phyloP scores from a whole-genome alignment of 2,888 invertebrate species.

The Meiosimyza decipiens region DNA sequence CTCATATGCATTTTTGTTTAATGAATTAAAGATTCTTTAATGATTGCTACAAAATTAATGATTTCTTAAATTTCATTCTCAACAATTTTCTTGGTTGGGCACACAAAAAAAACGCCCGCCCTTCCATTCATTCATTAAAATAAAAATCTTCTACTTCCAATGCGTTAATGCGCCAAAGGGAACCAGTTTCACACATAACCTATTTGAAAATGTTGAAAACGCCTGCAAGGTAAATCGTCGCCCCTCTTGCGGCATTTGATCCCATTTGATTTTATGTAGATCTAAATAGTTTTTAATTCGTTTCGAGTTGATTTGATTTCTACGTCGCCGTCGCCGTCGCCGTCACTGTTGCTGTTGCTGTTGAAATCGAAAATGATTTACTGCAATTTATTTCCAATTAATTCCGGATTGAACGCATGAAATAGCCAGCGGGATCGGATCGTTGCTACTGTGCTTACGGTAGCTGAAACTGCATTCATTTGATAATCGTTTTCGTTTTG shows the following conservation, averaged over 20 bases:
- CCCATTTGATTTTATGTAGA: conserved; percentile 2
- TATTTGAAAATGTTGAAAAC: conserved; percentile 6
- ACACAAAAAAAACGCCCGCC: neutral
- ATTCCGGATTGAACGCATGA: conserved; percentile 27
- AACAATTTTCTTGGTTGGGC: neutral
- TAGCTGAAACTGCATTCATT: conserved; percentile 15
- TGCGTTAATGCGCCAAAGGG: neutral
- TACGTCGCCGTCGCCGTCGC: conserved; percentile 11
- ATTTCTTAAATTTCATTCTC: neutral
- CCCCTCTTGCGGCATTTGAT: too few species aligned
- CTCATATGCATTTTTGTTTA: too few species aligned
- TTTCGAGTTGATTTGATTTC: conserved; percentile 3
- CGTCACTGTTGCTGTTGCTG: neutral
- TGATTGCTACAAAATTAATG: neutral
- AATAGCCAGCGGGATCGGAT: neutral
- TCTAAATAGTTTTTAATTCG: conserved; percentile 27
- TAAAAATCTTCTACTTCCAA: neutral
- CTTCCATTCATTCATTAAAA: conserved; percentile 13
- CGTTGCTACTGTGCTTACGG: conserved; percentile 26
- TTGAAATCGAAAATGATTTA: conserved; percentile 39
- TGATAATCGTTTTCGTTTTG: conserved; percentile 13
- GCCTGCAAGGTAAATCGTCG: conserved; percentile 10
- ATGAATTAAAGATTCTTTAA: too few species aligned
- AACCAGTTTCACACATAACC: conserved; percentile 1
- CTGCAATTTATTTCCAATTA: conserved; percentile 47